Base-by-base conservation (phyloP, 2,888 invertebrate genomes). In the Aspidiotus destructor region DNA sequence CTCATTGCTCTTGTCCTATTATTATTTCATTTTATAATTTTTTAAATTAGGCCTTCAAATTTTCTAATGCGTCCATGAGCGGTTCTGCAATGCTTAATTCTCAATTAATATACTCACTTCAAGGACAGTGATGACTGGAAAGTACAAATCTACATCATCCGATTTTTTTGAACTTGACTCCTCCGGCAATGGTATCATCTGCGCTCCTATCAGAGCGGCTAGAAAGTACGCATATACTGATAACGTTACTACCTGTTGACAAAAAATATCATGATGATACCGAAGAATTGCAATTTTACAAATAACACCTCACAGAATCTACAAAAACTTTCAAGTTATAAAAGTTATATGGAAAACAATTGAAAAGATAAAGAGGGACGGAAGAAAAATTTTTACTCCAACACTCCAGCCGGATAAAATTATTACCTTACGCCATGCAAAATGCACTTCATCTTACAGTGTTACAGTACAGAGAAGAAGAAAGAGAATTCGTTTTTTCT, bases 221-320 rank as follows among this genome's bases (percentile, higher is more conserved):
- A 92, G 85, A 78, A 95, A 95, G 78, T 93, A 95, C 9, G 89
- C 88, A 77, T 95, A 93, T 68, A 93, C 82, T 11, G 94, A 90
- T 73, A 95, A 79, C 1, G 95, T 95, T 42, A 94, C 94, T 72
- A 94, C 94, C 93, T 94, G 81, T 69, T 79, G 78, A 72, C 54
- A 41, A 48, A 69, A 70, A 57, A 15, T 41, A 57, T n/a, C n/a
- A n/a, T 28, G 28, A 28, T 28, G 28, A 28, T 5, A 28, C 28
- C 57, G 44, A 15, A 52, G 53, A 52, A 52, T 52, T 52, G n/a
- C 15, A n/a, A 52, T 52, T 52, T 52, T 5, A 15, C 53, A 52
- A 52, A 3, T 52, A 5, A n/a, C 3, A 52, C 10, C 15, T n/a
- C 3, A n/a, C 3, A 15, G 7, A 15, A 57, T 3, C 16, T 13